Conservation (phyloP, 2,113 vertebrate genomes). For the Genyomyrus donnyi region DNA sequence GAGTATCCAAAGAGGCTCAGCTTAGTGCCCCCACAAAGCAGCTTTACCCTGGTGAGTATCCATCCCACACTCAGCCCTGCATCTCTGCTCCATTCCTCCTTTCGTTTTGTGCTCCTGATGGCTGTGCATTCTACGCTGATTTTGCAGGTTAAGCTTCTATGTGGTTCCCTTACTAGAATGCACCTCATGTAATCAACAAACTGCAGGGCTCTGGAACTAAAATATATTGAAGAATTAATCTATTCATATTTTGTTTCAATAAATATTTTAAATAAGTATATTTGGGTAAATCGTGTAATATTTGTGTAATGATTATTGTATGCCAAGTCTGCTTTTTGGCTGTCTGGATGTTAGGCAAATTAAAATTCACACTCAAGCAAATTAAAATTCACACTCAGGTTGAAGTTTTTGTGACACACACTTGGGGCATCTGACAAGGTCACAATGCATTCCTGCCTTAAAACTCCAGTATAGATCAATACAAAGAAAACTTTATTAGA, state of each 20-base stretch:
- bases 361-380: background rate
- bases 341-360: background rate
- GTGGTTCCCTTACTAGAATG: background rate
- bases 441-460: background rate
- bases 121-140: background rate
- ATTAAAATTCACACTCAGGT: background rate
- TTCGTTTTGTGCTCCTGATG: too few relatives aligned
- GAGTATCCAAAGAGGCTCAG: constrained; percentile 86
- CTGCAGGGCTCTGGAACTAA: constrained; percentile 18
- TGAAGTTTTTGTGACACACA: background rate
- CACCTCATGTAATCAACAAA: background rate
- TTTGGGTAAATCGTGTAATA: background rate
- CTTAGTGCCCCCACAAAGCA: constrained; percentile 91
- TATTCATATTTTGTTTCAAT: background rate
- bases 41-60: constrained; percentile 74
- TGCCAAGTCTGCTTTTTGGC: background rate
- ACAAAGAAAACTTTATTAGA: background rate
- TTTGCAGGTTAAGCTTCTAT: background rate
- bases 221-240: background rate
- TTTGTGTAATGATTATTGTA: background rate
- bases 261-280: background rate
- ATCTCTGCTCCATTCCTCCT: background rate
- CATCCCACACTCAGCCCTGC: background rate
- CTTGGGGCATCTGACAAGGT: background rate
- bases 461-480: background rate